A percentile compares a stretch with the other conserved stretches of the same genome.
phyloP scores from a whole-genome alignment of 2,888 invertebrate genomes.

The Idaea biselata region DNA sequence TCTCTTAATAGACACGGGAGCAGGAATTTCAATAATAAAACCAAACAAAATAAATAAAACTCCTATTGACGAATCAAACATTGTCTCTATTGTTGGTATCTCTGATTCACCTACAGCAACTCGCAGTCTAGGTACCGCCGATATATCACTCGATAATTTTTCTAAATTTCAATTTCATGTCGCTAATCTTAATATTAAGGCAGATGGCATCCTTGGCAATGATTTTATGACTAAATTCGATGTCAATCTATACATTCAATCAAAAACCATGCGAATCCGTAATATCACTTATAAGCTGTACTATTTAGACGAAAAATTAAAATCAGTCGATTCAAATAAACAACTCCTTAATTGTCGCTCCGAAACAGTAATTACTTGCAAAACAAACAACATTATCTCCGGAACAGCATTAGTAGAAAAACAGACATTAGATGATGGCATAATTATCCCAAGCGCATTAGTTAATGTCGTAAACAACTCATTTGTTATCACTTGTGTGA shows the following conservation, averaged over 20 bases:
- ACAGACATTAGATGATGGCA: slow-evolving; percentile 24
- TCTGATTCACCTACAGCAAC: slow-evolving; percentile 26
- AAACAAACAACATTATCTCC: slow-evolving; percentile 16
- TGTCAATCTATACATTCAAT: slow-evolving; percentile 30
- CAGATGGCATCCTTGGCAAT: slow-evolving; percentile 35
- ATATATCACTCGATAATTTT: slow-evolving; percentile 28
- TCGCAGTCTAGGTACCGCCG: slow-evolving; percentile 27
- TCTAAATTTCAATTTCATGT: slow-evolving; percentile 32
- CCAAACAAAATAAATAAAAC: slow-evolving; percentile 25
- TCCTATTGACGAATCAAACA: slow-evolving; percentile 20
- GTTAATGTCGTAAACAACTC: slow-evolving; percentile 24
- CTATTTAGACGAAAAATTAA: slow-evolving; percentile 17
- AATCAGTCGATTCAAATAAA: slow-evolving; percentile 7
- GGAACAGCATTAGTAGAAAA: slow-evolving; percentile 29
- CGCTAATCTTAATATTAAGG: slow-evolving; percentile 29
- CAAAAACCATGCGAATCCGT: slow-evolving; percentile 33
- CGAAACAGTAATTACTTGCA: slow-evolving; percentile 32
- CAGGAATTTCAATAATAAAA: slow-evolving; percentile 30
- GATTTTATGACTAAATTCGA: slow-evolving; percentile 39
- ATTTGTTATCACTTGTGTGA: slow-evolving; percentile 17
- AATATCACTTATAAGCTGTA: slow-evolving; percentile 29
- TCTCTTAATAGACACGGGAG: slow-evolving; percentile 32
- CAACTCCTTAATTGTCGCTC: slow-evolving; percentile 23
- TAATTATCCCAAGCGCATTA: slow-evolving; percentile 30
- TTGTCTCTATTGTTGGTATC: slow-evolving; percentile 34